Evolutionary conservation across 2,113 vertebrate species (phyloP), one percentile per base, ranked within the genome.

Genomic region (Romanogobio albipinnatus): DNA sequence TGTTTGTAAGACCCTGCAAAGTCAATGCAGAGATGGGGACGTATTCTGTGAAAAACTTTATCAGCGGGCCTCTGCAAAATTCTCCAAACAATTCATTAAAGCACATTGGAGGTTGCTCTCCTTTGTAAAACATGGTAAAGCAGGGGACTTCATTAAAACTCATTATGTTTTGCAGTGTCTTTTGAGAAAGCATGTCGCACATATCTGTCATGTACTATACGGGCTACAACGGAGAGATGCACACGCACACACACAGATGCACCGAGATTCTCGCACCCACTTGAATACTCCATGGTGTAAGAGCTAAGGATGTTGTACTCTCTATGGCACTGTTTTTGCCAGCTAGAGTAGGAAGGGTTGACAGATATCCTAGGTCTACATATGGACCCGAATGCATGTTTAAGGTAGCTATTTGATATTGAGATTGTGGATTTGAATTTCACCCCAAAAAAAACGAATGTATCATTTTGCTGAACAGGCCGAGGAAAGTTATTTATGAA

Each of bases 51-150:
- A 93, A 92, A 93, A 94, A 92, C 88, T 92, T 92, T 90, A 92
- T 93, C 89, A 89, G 86, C 68, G 76, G 82, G 81, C 88, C 87
- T 84, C 86, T 45, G 74, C 85, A 85, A 94, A 93, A 84, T 93
- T 92, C 91, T 91, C 91, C 86, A 93, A 94, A 94, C 92, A 93
- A 94, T 94, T 94, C 90, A 93, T 94, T 94, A 92, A 83, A 77
- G 82, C 61, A 76, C 91, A 90, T 92, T 92, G 91, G 90, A 90
- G 86, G 83, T 73, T 80, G 85, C 87, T 66, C 86, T 85, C 84
- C 88, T 88, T 87, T 91, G 90, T 91, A 89, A 91, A 91, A 93
- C 88, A 88, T n/a, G 76, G 93, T 91, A 92, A 92, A 92, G 84
- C 86, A 64, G 84, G 85, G 80, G 86, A 91, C 89, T 93, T 93